A percentile compares a stretch with the other conserved stretches of the same genome.
phyloP scores from a whole-genome alignment of 2,888 invertebrate genomes.

The Pollenia amentaria region DNA sequence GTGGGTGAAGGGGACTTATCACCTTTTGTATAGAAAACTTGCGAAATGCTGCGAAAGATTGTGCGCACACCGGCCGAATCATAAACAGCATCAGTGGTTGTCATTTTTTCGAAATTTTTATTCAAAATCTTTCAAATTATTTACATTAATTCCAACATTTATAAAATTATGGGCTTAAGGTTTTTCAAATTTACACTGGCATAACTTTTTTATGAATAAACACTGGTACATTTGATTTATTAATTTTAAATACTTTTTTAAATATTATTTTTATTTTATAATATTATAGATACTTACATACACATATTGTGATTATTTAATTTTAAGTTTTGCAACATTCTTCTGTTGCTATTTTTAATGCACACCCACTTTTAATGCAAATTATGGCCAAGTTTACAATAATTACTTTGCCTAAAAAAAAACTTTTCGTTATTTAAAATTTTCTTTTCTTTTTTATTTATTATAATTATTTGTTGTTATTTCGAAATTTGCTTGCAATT shows the following conservation, averaged over 20 bases:
- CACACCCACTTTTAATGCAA: neutral
- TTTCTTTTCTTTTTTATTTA: neutral
- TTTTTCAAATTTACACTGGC: no score
- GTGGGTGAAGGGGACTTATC: conserved; percentile 72
- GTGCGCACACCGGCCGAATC: conserved; percentile 78
- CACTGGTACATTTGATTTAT: no score
- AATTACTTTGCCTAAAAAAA: neutral
- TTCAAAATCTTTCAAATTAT: neutral
- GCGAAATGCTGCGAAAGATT: conserved; percentile 81
- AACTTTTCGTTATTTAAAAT: neutral
- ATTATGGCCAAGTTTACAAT: conserved; percentile 13
- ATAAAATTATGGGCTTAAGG: neutral
- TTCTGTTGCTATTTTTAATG: neutral
- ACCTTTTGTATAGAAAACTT: conserved; percentile 79
- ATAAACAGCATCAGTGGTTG: conserved; percentile 77
- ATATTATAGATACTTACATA: no score
- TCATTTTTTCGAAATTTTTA: conserved; percentile 30
- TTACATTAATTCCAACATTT: neutral
- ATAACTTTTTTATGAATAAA: no score
- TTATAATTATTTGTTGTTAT: neutral
- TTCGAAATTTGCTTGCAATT: conserved; percentile 24
- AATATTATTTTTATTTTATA: no score
- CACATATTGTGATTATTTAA: neutral
- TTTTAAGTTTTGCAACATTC: no score
- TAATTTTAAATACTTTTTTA: no score